Conservation (phyloP, 2,113 vertebrate species). For the Lophochroa leadbeateri region DNA sequence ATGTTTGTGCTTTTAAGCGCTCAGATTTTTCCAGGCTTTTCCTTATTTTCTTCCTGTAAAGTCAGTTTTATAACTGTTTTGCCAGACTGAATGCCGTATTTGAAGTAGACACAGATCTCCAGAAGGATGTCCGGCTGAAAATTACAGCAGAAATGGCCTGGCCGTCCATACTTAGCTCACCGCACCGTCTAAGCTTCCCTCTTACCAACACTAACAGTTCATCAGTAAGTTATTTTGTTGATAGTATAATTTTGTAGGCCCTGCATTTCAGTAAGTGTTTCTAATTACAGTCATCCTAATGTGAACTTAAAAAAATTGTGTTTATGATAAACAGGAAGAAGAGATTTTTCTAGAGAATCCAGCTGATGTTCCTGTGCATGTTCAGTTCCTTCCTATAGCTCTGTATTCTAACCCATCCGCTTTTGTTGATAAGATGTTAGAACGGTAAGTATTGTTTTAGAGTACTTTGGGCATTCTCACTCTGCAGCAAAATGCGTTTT, state of each 20-base stretch:
- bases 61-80: not conserved
- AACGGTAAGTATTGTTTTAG: slow-evolving; percentile 78
- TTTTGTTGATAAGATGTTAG: slow-evolving; percentile 86
- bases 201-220: slow-evolving; percentile 95
- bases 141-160: slow-evolving; percentile 89
- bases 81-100: slow-evolving; percentile 86
- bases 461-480: not conserved
- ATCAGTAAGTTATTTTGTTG: slow-evolving; percentile 83
- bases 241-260: not conserved
- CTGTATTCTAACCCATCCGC: slow-evolving; percentile 88
- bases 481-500: not conserved
- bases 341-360: slow-evolving; percentile 93
- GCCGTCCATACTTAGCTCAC: slow-evolving; percentile 89
- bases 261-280: not conserved
- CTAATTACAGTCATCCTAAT: not conserved
- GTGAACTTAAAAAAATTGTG: not conserved
- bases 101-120: slow-evolving; percentile 96
- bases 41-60: not conserved
- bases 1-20: not conserved
- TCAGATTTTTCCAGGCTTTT: not conserved
- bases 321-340: slow-evolving; percentile 81
- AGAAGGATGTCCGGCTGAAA: slow-evolving; percentile 90
- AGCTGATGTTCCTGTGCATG: slow-evolving; percentile 87
- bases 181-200: slow-evolving; percentile 85
- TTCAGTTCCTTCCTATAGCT: slow-evolving; percentile 91